Evolutionary conservation across 2,888 invertebrate genomes (phyloP).

Genomic region (Aquatica leii): DNA sequence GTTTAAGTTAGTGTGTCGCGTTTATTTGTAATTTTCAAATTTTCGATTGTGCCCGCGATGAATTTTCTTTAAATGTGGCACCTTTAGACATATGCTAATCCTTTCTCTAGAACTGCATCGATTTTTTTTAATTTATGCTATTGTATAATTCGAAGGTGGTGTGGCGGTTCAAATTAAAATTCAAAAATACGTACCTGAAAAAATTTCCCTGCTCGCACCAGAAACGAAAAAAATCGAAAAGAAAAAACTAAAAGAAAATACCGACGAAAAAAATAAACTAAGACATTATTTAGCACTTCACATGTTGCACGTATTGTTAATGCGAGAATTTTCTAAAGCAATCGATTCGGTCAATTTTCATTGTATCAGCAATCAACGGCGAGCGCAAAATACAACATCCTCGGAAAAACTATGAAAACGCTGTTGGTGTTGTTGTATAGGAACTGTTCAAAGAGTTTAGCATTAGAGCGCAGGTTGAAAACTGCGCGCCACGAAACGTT

Average conservation of each 20-base stretch:
- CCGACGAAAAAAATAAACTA: not conserved
- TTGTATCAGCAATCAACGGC: slow-evolving; percentile 7
- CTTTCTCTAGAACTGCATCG: slow-evolving; percentile 31
- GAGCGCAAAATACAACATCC: slow-evolving; percentile 10
- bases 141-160: slow-evolving; percentile 28
- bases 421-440: slow-evolving; percentile 22
- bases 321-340: not conserved
- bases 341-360: not conserved
- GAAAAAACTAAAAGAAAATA: not conserved
- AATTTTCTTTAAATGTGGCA: slow-evolving; percentile 5
- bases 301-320: slow-evolving; percentile 17
- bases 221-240: not conserved
- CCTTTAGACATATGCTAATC: slow-evolving; percentile 28
- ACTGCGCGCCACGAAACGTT: slow-evolving; percentile 33
- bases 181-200: not conserved
- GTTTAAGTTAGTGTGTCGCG: not conserved
- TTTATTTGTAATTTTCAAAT: slow-evolving; percentile 12
- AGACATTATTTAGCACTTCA: slow-evolving; percentile 9
- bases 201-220: not conserved
- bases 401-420: slow-evolving; percentile 16
- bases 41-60: slow-evolving; percentile 14
- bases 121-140: slow-evolving; percentile 37
- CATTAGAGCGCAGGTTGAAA: slow-evolving; percentile 33
- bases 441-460: slow-evolving; percentile 29
- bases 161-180: slow-evolving; percentile 9